Base-by-base conservation (phyloP, 2,888 invertebrate genomes). In the Drosophila mayaguana region DNA sequence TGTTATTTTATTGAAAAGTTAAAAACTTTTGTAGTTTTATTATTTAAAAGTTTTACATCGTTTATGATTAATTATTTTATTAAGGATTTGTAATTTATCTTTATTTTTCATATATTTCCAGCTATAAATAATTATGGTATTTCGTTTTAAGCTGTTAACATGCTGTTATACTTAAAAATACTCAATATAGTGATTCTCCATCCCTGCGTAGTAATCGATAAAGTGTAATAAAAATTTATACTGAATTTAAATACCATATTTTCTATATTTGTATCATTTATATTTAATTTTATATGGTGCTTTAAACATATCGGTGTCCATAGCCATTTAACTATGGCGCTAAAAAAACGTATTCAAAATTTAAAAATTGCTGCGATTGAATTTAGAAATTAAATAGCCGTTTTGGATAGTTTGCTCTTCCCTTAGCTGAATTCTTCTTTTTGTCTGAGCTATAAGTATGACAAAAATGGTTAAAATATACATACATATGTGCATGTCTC, bases 161-260 rank as follows among this genome's bases (percentile, higher is more conserved):
- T n/a, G 7, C 34, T 56, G 34, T 56, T 56, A 34, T 22, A 42
- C 32, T 55, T 11, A 28, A 28, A 40, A 40, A 38, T 11, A 5
- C 18, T 5, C 16, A 5, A 28, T 20, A 32, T 11, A 0, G 16
- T 16, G 20, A 28, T 7, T 32, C n/a, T 42, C 38, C 55, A 43
- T 9, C 42, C 40, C 55, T 55, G 14, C 3, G 8, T 2, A 14
- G 42, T 18, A 16, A 14, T 55, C 54, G 54, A 55, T 40, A 55
- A 28, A 18, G 14, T 8, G 2, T 25, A 8, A 9, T 9, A 12
- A 2, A 28, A 1, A 18, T 7, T 36, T 36, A 6, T 16, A 36
- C 11, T 36, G 3, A 16, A 36, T 36, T 9, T 22, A 45, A 22
- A 45, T 45, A 22, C 16, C 45, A 22, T 28, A 28, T n/a, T 54